Conservation (phyloP, 2,113 vertebrate species). For the Corvus moneduloides region DNA sequence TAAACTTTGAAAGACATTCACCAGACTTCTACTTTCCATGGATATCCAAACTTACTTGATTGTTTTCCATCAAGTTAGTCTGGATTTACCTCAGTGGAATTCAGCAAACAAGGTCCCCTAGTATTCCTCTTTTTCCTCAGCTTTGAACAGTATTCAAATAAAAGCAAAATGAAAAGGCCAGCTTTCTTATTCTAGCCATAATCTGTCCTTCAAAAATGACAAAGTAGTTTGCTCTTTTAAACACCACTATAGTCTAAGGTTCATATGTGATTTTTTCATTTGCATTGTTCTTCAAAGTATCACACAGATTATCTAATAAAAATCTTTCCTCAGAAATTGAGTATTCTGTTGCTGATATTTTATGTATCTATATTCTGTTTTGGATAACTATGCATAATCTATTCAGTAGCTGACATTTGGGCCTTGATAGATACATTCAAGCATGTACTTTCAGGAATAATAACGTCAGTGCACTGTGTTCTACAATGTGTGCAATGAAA, state of each 20-base stretch:
- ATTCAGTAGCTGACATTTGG: conserved; percentile 63
- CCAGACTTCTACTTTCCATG: not conserved
- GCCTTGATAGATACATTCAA: conserved; percentile 68
- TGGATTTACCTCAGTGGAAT: not conserved
- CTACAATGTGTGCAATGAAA: conserved; percentile 59
- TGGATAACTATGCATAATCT: conserved; percentile 60
- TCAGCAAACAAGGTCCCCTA: not conserved
- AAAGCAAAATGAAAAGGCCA: not conserved
- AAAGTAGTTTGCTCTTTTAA: conserved; percentile 17
- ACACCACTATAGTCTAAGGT: not conserved
- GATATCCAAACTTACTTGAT: not conserved
- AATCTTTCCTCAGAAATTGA: conserved; percentile 35
- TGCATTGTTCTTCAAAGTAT: conserved; percentile 27
- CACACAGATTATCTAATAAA: conserved; percentile 58
- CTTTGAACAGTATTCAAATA: not conserved
- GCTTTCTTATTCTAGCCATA: not conserved
- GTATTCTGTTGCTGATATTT: conserved; percentile 53
- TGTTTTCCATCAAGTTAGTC: not conserved
- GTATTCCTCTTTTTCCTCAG: not conserved
- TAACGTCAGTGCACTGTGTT: conserved; percentile 46
- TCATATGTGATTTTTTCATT: not conserved
- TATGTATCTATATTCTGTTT: conserved; percentile 57
- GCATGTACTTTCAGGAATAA: conserved; percentile 60
- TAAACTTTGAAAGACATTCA: not conserved
- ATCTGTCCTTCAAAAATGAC: not conserved